phyloP scores from a whole-genome alignment of 2,113 vertebrate genomes.

The Anser brachyrhynchus region DNA sequence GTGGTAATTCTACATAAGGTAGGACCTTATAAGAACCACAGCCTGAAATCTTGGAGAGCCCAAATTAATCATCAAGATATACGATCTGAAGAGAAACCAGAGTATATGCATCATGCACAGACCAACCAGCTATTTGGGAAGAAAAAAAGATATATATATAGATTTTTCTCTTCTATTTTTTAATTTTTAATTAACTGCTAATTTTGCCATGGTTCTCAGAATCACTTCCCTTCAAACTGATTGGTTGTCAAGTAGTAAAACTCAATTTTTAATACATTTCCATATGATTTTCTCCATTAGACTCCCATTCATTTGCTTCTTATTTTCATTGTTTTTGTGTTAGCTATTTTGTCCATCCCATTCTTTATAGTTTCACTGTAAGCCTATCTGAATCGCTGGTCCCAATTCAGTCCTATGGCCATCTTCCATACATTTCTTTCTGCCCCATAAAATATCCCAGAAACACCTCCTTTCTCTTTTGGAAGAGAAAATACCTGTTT shows the following conservation, averaged over 20 bases:
- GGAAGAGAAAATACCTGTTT: background rate
- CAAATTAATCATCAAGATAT: background rate
- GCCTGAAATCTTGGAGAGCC: background rate
- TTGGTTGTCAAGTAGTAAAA: background rate
- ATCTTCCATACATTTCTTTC: background rate
- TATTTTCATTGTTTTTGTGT: background rate
- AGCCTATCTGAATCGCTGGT: background rate
- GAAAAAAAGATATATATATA: background rate
- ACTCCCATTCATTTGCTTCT: background rate
- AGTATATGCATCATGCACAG: too few species aligned
- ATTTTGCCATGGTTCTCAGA: background rate
- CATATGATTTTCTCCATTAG: background rate
- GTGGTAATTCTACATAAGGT: background rate
- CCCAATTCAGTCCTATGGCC: background rate
- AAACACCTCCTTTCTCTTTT: background rate
- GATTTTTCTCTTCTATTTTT: too few species aligned
- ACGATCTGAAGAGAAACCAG: too few species aligned
- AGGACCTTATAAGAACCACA: background rate
- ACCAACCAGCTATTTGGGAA: background rate
- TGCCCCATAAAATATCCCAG: background rate
- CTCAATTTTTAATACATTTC: background rate
- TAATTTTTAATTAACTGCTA: background rate
- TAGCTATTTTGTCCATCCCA: background rate
- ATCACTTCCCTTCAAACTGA: background rate
- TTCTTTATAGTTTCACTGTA: background rate